Evolutionary conservation across 2,888 invertebrate species (phyloP), one percentile per base, ranked within the genome.

Genomic region (Mellilla xanthometata): DNA sequence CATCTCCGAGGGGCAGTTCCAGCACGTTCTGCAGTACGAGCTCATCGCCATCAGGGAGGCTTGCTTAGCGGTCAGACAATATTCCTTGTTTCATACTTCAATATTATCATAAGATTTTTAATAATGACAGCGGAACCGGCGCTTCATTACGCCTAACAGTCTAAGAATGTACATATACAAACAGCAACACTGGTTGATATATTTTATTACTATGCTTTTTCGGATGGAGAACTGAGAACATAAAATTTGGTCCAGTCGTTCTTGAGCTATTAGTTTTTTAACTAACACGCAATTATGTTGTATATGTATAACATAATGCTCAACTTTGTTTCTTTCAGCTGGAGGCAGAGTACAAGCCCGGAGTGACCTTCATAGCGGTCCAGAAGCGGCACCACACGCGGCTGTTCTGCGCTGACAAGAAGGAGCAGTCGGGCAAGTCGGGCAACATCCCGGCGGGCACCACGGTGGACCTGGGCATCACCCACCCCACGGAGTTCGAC

Each of bases 361-460:
- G 99, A 44, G 95, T 99, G 65, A 99, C 99, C 12, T 99, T 98
- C 88, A 98, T 99, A 62, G 99, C 98, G 39, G 99, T 99, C 3
- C 99, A 99, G 88, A 99, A 99, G 84, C 93, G 99, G 15, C 99
- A 99, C 91, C 99, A 99, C 90, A 99, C 99, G 28, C 92, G 96
- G 33, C 91, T 99, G 62, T 99, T 99, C 91, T 99, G 99, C 80
- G 97, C 99, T 7, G 99, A 99, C 85, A 98, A 99, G 83, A 98
- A 98, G 81, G 99, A 99, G 81, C 99, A 99, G 88, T 97, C 97
- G 43, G 99, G 99, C 40, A 98, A 98, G 82, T 98, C 98, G 49
- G 99, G 99, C 50, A 99, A 99, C 91, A 99, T 99, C 74, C 99
- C 99, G 23, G 99, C 99, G 12, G 99, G 99, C 42, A 99, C 99